These are phyloP conservation scores for Pristionchus entomophagus DNA, from an alignment of 2,888 invertebrate genomes.

Conservation along the genomic window DNA sequence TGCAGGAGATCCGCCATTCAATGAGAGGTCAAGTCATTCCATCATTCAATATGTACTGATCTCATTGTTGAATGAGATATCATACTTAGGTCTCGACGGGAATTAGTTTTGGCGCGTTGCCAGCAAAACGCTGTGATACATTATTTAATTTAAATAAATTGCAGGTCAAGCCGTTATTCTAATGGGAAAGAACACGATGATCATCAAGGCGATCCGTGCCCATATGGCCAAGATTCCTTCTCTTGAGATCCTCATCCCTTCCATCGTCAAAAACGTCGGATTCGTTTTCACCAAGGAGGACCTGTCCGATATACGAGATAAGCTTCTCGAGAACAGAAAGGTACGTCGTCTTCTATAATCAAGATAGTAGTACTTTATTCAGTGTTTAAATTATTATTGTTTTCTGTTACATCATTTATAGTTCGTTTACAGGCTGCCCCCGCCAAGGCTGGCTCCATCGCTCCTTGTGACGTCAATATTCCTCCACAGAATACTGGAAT, in stretches of 20 bases:
- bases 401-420: not conserved
- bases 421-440: constrained; percentile 84
- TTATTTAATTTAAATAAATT: constrained; percentile 34
- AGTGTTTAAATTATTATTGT: not conserved
- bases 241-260: constrained; percentile 92
- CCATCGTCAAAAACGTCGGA: constrained; percentile 97
- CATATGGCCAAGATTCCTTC: constrained; percentile 91
- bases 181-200: constrained; percentile 99
- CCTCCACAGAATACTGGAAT: constrained; percentile 99
- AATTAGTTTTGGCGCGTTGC: too few species aligned
- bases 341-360: constrained; percentile 32
- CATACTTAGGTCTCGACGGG: too few species aligned
- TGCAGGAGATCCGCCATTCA: constrained; percentile 93
- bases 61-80: too few species aligned
- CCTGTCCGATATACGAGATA: constrained; percentile 91
- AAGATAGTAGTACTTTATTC: constrained; percentile 36
- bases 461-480: constrained; percentile 93
- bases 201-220: constrained; percentile 98
- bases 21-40: constrained; percentile 68
- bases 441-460: constrained; percentile 96
- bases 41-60: not conserved
- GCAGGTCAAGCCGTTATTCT: constrained; percentile 79
- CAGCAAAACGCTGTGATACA: too few species aligned
- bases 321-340: constrained; percentile 88
- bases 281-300: constrained; percentile 98